Conservation (phyloP, 2,888 invertebrate species). For the Ectemnius lituratus region DNA sequence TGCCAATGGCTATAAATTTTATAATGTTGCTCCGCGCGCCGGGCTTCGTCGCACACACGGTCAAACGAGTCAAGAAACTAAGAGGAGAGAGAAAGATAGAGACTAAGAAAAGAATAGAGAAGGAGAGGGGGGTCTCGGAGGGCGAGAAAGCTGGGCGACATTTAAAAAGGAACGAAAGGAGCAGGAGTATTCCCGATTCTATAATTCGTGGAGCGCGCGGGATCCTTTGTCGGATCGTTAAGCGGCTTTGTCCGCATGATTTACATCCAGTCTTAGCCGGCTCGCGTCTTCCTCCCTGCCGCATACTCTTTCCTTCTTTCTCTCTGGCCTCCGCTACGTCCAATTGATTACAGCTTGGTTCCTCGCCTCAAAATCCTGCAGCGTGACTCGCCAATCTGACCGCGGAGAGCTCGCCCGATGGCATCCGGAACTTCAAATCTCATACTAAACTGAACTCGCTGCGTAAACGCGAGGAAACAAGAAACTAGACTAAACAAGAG, state of each 20-base stretch:
- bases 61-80: too few relatives aligned
- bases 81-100: too few relatives aligned
- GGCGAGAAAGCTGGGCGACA: constrained; percentile 74
- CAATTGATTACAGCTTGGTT: constrained; percentile 71
- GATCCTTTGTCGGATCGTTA: constrained; percentile 77
- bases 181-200: constrained; percentile 70
- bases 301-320: background rate
- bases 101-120: constrained; percentile 1
- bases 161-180: constrained; percentile 49
- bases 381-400: constrained; percentile 41
- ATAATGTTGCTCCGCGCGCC: constrained; percentile 22
- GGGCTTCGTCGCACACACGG: too few relatives aligned
- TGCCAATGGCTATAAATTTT: constrained; percentile 70
- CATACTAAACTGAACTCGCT: too few relatives aligned
- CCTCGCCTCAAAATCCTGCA: constrained; percentile 55
- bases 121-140: constrained; percentile 5
- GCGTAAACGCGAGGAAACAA: too few relatives aligned
- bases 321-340: constrained; percentile 51
- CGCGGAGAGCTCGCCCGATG: background rate
- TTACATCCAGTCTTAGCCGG: constrained; percentile 72
- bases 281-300: constrained; percentile 55
- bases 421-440: constrained; percentile 38
- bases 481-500: too few relatives aligned
- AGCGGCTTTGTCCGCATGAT: constrained; percentile 77
- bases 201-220: constrained; percentile 71